Evolutionary conservation across 1,140 invertebrate genomes (phyloP), one percentile per base, ranked within the genome.

Genomic region (Heliconius himera): DNA sequence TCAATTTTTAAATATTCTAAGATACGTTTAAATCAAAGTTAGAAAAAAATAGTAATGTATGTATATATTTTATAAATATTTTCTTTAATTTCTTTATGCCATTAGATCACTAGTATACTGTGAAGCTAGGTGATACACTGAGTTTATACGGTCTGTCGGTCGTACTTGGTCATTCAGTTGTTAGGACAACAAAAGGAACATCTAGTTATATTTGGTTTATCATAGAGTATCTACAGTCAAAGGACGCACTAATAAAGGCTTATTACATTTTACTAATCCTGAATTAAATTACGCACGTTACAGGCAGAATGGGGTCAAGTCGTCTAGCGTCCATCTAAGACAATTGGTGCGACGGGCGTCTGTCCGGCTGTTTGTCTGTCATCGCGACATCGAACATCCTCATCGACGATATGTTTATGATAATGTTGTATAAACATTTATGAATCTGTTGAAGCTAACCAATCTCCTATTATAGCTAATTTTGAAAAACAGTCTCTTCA

Each of bases 161-260:
- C 79, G 81, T 51, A 74, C 66, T 81, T 84, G 85, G 82, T 85
- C 78, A 73, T 81, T n/a, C 22, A 78, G 54, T 66, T 26, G 51
- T 20, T 54, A 77, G 74, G 46, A 73, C 51, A 66, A 90, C 86
- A 89, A 92, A 89, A 83, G 86, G 85, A 78, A 66, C 70, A 91
- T 89, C 89, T 89, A 85, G 90, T 86, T 89, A 74, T 74, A 77
- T 82, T 90, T 83, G 86, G 89, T 85, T 92, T 18, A 20, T 26
- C 38, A 38, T 70, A 60, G 22, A 56, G 38, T 70, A 75, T 75
- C 41, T 77, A 74, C 79, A 78, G 74, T 81, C 74, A 83, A 84
- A 89, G 90, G 89, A 90, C 84, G 86, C 87, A 83, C 85, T 88
- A 87, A 90, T 91, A 87, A 84, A 88, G 77, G 41, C 78, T 54